Evolutionary conservation across 2,113 vertebrate genomes (phyloP).

Genomic region (Phylloscopus trochilus): DNA sequence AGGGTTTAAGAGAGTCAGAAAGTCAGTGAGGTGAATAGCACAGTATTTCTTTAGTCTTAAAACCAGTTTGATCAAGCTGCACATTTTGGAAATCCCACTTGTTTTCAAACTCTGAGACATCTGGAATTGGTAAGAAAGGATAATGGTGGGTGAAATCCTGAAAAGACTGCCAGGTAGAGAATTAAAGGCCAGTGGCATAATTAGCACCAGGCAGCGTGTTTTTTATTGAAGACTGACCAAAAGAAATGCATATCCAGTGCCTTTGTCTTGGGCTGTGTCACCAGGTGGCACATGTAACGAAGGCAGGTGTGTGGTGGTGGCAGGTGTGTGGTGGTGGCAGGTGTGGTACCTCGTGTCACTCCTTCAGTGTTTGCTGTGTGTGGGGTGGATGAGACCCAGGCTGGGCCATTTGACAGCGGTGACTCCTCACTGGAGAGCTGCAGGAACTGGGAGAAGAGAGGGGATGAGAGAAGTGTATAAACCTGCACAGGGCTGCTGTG

Average conservation of each 20-base stretch:
- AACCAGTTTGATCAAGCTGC: background rate
- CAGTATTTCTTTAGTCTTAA: background rate
- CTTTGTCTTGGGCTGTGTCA: background rate
- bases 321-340: background rate
- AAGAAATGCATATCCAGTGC: no score
- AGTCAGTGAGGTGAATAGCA: background rate
- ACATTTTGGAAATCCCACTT: background rate
- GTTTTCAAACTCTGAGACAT: background rate
- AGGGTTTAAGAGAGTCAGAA: background rate
- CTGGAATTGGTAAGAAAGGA: background rate
- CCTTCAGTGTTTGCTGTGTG: background rate
- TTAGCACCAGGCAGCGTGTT: background rate
- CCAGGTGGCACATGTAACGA: background rate
- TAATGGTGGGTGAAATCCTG: background rate
- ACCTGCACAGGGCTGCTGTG: background rate
- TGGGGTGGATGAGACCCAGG: background rate
- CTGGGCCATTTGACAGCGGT: background rate
- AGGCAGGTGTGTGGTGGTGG: background rate
- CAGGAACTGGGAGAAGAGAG: background rate
- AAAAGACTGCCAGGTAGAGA: background rate
- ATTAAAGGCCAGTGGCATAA: background rate
- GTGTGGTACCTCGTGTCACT: rapidly evolving
- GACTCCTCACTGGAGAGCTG: background rate
- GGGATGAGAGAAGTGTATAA: background rate
- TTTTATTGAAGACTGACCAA: background rate